phyloP scores from a whole-genome alignment of 2,888 invertebrate species.

The Tenthredo notha region DNA sequence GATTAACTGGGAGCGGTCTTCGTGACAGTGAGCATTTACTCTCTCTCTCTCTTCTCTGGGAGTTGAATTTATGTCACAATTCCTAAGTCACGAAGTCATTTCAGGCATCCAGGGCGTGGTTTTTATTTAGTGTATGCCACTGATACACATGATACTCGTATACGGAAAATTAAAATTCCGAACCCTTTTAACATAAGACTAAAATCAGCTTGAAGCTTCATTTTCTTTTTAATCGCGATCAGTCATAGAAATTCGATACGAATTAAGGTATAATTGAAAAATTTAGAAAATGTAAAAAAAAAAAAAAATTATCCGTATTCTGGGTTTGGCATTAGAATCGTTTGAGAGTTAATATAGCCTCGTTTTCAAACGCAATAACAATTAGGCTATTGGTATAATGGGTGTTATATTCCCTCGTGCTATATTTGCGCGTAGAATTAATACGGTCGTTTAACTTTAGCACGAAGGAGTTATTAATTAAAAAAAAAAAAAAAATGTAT shows the following conservation, averaged over 20 bases:
- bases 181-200: neutral
- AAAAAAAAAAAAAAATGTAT: too few relatives aligned
- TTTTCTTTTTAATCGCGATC: neutral
- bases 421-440: neutral
- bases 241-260: neutral
- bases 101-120: neutral
- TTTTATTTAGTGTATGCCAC: neutral
- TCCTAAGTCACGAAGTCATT: neutral
- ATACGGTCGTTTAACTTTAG: neutral
- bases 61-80: neutral
- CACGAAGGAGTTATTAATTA: neutral
- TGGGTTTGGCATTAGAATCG: neutral
- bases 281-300: neutral
- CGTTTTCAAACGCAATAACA: neutral
- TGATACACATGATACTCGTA: neutral
- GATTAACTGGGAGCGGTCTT: conserved; percentile 29
- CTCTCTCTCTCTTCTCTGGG: neutral
- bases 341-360: neutral
- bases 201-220: neutral
- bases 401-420: neutral
- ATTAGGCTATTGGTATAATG: neutral
- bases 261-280: neutral
- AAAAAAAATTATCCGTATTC: neutral
- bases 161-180: neutral
- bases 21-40: conserved; percentile 16